Evolutionary conservation across 2,888 invertebrate species (phyloP).

Genomic region (Norana najaformis): DNA sequence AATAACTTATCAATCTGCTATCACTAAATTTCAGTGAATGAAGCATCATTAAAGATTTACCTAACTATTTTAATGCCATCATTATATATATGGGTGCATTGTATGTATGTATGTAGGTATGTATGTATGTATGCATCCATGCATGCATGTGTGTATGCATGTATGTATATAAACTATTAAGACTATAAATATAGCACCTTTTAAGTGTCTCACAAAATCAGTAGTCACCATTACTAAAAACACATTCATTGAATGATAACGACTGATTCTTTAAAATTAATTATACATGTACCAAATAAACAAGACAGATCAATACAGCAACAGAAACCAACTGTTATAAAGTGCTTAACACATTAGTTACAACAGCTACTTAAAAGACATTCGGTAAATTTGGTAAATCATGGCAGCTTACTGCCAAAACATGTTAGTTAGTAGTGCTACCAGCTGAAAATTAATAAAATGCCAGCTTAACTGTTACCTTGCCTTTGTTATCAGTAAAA

Average conservation of each 20-base stretch:
- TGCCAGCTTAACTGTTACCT: not conserved
- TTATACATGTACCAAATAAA: not conserved
- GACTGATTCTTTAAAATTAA: not conserved
- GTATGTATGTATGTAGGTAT: no score
- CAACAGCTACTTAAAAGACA: not conserved
- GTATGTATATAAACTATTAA: not conserved
- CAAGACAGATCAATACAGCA: not conserved
- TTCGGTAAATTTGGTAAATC: not conserved
- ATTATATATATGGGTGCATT: not conserved
- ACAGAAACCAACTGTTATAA: slow-evolving; percentile 13
- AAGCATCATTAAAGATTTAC: not conserved
- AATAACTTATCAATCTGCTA: not conserved
- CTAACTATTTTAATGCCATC: not conserved
- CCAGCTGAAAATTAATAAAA: not conserved
- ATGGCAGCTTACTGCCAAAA: not conserved
- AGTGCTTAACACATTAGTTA: not conserved
- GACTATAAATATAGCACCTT: not conserved
- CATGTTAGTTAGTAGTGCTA: not conserved
- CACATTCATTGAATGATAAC: not conserved
- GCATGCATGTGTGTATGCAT: not conserved
- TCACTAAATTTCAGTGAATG: not conserved
- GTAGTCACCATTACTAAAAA: not conserved
- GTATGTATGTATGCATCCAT: no score
- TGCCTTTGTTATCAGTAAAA: not conserved
- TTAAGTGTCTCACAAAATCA: not conserved